These are phyloP conservation scores for Steatornis caripensis DNA, from an alignment of 2,113 vertebrate genomes.

Conservation along the genomic window DNA sequence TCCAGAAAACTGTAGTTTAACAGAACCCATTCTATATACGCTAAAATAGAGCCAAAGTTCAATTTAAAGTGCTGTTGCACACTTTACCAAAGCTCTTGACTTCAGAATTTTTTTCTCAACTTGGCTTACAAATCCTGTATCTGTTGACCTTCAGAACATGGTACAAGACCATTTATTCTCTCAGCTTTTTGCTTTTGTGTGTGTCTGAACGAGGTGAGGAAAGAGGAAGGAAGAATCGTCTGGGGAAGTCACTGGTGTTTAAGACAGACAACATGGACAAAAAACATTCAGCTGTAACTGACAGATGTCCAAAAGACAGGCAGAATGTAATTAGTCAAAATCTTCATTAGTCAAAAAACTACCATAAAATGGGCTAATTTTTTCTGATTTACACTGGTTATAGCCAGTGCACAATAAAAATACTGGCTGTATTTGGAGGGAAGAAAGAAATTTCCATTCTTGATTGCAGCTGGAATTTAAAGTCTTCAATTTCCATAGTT, in stretches of 20 bases:
- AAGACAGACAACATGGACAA: neutral
- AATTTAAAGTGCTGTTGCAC: constrained; percentile 61
- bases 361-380: neutral
- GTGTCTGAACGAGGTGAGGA: neutral
- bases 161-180: constrained; percentile 50
- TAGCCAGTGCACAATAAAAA: neutral
- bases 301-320: neutral
- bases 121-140: constrained; percentile 49
- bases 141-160: constrained; percentile 46
- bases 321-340: neutral
- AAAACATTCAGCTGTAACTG: neutral
- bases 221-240: neutral
- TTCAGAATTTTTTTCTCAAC: constrained; percentile 40
- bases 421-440: neutral
- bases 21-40: constrained; percentile 17
- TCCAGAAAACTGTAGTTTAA: constrained; percentile 48
- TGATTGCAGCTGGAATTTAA: neutral
- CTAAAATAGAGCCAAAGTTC: constrained; percentile 60
- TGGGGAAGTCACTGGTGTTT: neutral
- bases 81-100: constrained; percentile 60
- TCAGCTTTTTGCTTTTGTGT: constrained; percentile 35
- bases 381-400: neutral
- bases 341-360: neutral
- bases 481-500: neutral
- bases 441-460: neutral